phyloP scores from a whole-genome alignment of 2,113 vertebrate species.

The Psittacus erithacus region DNA sequence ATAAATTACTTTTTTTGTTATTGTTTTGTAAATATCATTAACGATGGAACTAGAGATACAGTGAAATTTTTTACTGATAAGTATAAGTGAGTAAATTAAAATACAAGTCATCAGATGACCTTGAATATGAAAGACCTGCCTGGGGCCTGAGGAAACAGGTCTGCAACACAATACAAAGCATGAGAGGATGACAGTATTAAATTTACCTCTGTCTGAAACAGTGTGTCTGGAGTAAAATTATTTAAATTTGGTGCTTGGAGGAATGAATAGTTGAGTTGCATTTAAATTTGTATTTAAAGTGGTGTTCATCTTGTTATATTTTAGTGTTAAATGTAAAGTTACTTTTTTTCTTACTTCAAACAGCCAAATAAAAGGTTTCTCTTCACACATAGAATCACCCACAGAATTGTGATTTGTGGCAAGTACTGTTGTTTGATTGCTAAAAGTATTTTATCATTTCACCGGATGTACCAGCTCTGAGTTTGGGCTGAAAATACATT shows the following conservation, averaged over 20 bases:
- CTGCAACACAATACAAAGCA: background rate
- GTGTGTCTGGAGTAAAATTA: background rate
- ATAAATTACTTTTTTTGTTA: background rate
- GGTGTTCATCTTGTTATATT: background rate
- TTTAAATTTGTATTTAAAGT: background rate
- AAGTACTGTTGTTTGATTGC: accelerated
- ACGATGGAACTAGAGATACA: background rate
- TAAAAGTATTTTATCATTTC: background rate
- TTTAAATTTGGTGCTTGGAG: accelerated
- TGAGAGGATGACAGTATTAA: background rate
- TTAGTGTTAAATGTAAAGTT: background rate
- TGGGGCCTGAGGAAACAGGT: background rate
- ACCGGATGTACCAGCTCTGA: background rate
- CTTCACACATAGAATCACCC: background rate
- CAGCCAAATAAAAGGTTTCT: background rate
- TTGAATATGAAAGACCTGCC: background rate
- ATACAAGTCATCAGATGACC: background rate
- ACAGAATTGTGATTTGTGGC: background rate
- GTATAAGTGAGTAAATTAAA: background rate
- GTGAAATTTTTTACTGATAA: background rate
- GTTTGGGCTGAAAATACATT: background rate
- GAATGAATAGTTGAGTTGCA: background rate
- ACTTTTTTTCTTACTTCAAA: background rate
- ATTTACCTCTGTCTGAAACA: background rate
- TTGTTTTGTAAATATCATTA: background rate